Evolutionary conservation across 2,797 vertebrate genomes (phyloP).

Genomic region (Pygocentrus nattereri): DNA sequence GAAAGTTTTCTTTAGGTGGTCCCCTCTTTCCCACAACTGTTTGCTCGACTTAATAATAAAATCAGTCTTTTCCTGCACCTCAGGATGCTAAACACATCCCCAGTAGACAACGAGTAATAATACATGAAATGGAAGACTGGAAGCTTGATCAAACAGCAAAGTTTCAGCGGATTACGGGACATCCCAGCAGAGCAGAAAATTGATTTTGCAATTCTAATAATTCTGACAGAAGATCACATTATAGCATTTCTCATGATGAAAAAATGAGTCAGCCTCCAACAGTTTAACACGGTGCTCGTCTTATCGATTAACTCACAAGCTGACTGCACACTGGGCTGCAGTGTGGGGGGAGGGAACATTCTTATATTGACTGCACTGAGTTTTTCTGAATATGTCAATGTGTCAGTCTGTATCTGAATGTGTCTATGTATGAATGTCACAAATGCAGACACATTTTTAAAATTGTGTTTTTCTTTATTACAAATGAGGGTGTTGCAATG

Average conservation of each 20-base stretch:
- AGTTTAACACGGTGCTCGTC: constrained; percentile 61
- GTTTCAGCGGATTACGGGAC: constrained; percentile 53
- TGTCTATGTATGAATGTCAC: background rate
- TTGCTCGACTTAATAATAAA: constrained; percentile 54
- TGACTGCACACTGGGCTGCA: constrained; percentile 45
- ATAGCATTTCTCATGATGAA: constrained; percentile 48
- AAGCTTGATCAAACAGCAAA: constrained; percentile 46
- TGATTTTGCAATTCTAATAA: constrained; percentile 65
- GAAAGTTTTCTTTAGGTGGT: constrained; percentile 49
- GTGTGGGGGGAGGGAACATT: constrained; percentile 22
- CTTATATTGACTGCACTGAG: background rate
- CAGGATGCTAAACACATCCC: constrained; percentile 32
- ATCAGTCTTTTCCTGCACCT: constrained; percentile 45
- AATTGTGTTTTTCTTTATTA: too few relatives aligned
- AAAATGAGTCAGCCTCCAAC: constrained; percentile 52
- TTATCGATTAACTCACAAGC: constrained; percentile 64
- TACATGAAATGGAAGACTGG: constrained; percentile 37
- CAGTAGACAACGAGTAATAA: constrained; percentile 42
- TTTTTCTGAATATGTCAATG: background rate
- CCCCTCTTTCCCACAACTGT: constrained; percentile 39
- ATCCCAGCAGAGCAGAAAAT: constrained; percentile 59
- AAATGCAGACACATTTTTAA: too few relatives aligned
- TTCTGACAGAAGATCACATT: constrained; percentile 61
- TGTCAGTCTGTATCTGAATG: background rate
- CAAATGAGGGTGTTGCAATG: too few relatives aligned